Conservation (phyloP, 1,140 invertebrate species). For the Zaprionus capensis region DNA sequence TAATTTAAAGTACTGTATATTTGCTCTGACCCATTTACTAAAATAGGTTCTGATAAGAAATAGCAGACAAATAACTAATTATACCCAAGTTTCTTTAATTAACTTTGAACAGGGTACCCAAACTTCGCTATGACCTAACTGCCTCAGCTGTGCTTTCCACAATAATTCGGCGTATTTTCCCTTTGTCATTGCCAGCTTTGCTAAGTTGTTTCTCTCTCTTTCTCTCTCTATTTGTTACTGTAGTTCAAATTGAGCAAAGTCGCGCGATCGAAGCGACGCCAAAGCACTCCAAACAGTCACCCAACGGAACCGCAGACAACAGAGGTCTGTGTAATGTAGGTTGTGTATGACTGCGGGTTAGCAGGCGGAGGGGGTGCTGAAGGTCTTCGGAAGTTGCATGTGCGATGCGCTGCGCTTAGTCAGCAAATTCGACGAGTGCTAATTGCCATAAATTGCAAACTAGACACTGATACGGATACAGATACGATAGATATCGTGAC, state of each 20-base stretch:
- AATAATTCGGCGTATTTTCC: slow-evolving; percentile 23
- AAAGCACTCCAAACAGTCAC: neutral
- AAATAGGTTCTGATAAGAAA: no score
- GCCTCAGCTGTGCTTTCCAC: slow-evolving; percentile 8
- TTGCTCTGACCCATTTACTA: no score
- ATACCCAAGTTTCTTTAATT: no score
- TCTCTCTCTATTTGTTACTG: neutral
- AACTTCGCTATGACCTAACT: neutral
- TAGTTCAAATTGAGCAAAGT: slow-evolving; percentile 28
- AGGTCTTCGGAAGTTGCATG: slow-evolving; percentile 21
- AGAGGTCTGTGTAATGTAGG: slow-evolving; percentile 1
- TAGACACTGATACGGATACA: neutral
- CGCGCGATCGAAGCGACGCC: slow-evolving; percentile 28
- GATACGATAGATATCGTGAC: slow-evolving; percentile 2
- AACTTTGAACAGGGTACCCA: no score
- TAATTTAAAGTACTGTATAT: no score
- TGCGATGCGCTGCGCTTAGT: slow-evolving; percentile 17
- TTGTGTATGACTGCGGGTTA: neutral
- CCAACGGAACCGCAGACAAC: slow-evolving; percentile 12
- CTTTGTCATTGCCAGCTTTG: slow-evolving; percentile 33
- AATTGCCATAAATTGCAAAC: slow-evolving; percentile 16
- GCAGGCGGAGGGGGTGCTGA: neutral
- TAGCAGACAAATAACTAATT: no score
- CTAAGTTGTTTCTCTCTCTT: neutral
- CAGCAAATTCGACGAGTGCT: slow-evolving; percentile 17